Evolutionary conservation across 1,140 invertebrate genomes (phyloP), one percentile per base, ranked within the genome.

Genomic region (Tetranychus urticae): DNA sequence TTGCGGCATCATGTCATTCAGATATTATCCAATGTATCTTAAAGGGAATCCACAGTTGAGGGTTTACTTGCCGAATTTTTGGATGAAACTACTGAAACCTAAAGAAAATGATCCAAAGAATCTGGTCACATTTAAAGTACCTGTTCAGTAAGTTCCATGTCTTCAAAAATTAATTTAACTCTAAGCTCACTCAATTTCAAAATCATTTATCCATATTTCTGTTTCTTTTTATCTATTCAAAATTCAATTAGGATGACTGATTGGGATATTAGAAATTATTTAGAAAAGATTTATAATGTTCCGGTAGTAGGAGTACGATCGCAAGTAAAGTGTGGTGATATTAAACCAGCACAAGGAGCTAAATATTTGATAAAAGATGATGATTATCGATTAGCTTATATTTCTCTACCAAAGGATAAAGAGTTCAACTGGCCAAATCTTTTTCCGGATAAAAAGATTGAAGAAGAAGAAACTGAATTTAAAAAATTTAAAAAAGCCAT

Each of bases 281-380:
- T 97, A 60, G 82, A 91, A 70, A 93, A 94, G 73, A 93, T 97
- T 65, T 97, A 96, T 67, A 82, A 88, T 64, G 72, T 96, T 1
- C 77, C 79, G 3, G 80, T 86, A 5, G 71, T 82, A 3, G 71
- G 83, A 69, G 81, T 94, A 0, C 73, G 78, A 61, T 71, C 71
- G 33, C 55, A 66, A 42, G 56, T 69, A 14, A 64, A 61, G 61
- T 35, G 57, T 71, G 74, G 71, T 10, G 65, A 70, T 65, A 67
- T 69, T 7, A 70, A 69, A 62, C 65, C 62, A 62, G 69, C 69
- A 33, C 63, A 61, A 35, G 35, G 59, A 14, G 76, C 74, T 66
- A 77, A 78, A 35, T 81, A 81, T 67, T 66, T 88, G 62, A 72
- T 81, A 0, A 88, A 89, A 74, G 81, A 85, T n/a, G 84, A 88